phyloP scores from a whole-genome alignment of 2,113 vertebrate species.

The Balaeniceps rex region DNA sequence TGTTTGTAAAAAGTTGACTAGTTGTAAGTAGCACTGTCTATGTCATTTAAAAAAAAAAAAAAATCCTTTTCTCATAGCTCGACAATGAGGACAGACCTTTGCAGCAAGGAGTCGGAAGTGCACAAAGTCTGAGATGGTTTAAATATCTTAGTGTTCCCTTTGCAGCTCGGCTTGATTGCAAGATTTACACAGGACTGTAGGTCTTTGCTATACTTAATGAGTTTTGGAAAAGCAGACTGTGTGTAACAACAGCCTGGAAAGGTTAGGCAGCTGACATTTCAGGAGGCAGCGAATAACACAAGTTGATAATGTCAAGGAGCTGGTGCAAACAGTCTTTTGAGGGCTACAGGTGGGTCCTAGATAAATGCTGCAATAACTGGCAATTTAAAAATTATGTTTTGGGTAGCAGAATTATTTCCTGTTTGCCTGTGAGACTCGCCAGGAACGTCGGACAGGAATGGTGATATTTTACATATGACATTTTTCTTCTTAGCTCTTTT shows the following conservation, averaged over 20 bases:
- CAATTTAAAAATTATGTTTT: background rate
- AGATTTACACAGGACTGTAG: background rate
- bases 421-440: background rate
- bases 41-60: background rate
- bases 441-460: background rate
- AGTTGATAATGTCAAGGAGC: slow-evolving; percentile 54
- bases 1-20: background rate
- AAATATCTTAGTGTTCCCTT: background rate
- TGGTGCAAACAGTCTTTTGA: slow-evolving; percentile 8
- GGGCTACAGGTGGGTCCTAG: background rate
- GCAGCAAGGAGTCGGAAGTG: background rate
- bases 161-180: background rate
- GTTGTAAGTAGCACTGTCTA: background rate
- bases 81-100: background rate
- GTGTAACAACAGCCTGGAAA: slow-evolving; percentile 25
- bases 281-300: slow-evolving; percentile 32
- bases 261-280: slow-evolving; percentile 61
- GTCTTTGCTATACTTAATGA: slow-evolving; percentile 8
- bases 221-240: slow-evolving; percentile 5
- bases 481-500: background rate
- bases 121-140: background rate
- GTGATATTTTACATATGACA: background rate
- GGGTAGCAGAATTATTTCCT: background rate
- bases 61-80: background rate
- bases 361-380: background rate